Conservation (phyloP, 2,113 vertebrate species). For the Gila orcuttii region DNA sequence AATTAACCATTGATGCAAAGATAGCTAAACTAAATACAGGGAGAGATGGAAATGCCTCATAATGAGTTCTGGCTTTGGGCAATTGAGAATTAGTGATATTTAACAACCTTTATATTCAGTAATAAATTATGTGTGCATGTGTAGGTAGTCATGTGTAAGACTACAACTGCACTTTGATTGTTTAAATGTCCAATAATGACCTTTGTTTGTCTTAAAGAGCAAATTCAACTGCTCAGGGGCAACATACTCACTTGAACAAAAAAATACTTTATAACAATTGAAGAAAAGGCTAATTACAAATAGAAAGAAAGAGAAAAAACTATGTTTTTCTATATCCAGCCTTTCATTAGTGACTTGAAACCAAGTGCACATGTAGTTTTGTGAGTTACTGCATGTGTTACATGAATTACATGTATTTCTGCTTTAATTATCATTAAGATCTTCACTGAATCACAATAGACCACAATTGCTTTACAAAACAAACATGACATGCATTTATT, state of each 20-base stretch:
- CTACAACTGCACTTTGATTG: constrained; percentile 7
- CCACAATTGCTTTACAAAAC: background rate
- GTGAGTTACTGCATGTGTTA: background rate
- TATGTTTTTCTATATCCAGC: background rate
- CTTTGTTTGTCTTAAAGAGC: constrained; percentile 8
- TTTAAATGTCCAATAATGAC: background rate
- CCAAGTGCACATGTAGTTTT: background rate
- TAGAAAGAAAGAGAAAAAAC: background rate
- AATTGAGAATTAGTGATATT: constrained; percentile 39
- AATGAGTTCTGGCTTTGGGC: constrained; percentile 18
- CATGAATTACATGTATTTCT: background rate
- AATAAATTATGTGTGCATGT: constrained; percentile 6
- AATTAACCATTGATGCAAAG: constrained; percentile 53
- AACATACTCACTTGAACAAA: background rate
- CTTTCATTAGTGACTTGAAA: background rate
- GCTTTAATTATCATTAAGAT: background rate
- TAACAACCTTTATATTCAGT: constrained; percentile 41
- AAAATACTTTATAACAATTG: background rate
- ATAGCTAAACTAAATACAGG: constrained; percentile 38
- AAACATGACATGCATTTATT: background rate
- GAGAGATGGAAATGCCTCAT: constrained; percentile 37
- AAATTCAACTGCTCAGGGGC: background rate
- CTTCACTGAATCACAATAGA: background rate
- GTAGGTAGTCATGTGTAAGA: background rate
- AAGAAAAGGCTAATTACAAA: background rate